These are phyloP conservation scores for Diarsia rubi DNA, from an alignment of 2,888 invertebrate species.

Conservation along the genomic window DNA sequence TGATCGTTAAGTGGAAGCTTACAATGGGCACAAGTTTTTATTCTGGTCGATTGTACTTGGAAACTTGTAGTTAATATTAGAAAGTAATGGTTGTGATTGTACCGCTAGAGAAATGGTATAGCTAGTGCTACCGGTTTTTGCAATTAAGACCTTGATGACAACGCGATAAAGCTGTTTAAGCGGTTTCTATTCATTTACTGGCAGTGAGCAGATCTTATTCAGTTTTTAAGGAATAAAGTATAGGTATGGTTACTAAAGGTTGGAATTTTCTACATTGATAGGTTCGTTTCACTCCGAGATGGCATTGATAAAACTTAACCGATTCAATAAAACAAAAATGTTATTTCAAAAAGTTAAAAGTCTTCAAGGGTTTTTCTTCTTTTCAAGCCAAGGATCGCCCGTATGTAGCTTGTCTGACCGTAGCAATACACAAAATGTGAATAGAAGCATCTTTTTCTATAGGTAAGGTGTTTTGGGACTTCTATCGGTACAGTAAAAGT, in stretches of 20 bases:
- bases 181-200: neutral
- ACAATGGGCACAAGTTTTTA: constrained; percentile 57
- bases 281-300: neutral
- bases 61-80: constrained; percentile 46
- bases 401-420: neutral
- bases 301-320: neutral
- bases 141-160: neutral
- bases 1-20: constrained; percentile 56
- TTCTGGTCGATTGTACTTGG: constrained; percentile 42
- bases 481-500: neutral
- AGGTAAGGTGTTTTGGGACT: neutral
- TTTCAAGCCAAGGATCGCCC: neutral
- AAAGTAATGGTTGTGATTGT: constrained; percentile 39
- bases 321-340: neutral
- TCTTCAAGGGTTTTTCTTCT: neutral
- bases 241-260: neutral
- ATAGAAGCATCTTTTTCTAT: neutral
- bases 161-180: neutral
- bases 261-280: neutral
- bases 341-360: neutral
- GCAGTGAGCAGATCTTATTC: neutral
- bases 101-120: constrained; percentile 3
- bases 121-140: constrained; percentile 20
- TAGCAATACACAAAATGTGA: neutral
- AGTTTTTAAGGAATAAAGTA: neutral